Conservation (phyloP, 2,113 vertebrate species). For the Ptilorrhoa leucosticta region DNA sequence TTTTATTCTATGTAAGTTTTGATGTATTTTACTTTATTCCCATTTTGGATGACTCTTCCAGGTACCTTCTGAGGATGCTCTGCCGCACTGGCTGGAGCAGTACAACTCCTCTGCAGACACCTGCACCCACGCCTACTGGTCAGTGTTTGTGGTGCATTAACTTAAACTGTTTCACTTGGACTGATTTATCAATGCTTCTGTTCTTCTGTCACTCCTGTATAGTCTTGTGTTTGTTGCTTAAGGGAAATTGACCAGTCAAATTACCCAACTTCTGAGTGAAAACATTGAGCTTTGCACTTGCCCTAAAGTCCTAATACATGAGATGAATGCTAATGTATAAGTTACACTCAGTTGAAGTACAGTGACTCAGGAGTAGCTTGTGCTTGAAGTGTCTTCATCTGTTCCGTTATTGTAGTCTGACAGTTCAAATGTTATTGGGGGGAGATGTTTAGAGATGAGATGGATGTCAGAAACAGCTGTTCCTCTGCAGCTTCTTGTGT, state of each 20-base stretch:
- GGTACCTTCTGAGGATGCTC: constrained; percentile 93
- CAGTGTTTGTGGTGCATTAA: constrained; percentile 21
- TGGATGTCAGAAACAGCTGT: neutral
- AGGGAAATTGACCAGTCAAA: neutral
- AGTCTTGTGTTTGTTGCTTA: neutral
- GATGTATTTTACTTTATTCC: neutral
- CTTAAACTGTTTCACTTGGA: neutral
- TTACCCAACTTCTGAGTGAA: neutral
- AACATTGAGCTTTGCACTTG: neutral
- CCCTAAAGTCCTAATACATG: neutral
- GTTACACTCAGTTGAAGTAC: neutral
- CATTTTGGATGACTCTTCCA: constrained; percentile 35
- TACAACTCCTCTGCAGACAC: constrained; percentile 90
- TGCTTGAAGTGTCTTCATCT: neutral
- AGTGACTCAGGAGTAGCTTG: neutral
- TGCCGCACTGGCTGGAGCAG: constrained; percentile 93
- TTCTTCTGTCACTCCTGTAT: neutral
- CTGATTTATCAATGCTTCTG: neutral
- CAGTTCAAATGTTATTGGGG: neutral
- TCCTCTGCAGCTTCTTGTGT: neutral
- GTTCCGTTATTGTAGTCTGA: neutral
- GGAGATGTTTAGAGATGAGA: neutral
- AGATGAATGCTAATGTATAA: neutral
- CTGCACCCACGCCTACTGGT: constrained; percentile 97
- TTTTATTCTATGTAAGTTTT: neutral